Evolutionary conservation across 2,113 vertebrate genomes (phyloP), one percentile per base, ranked within the genome.

Genomic region (Zapornia atra): DNA sequence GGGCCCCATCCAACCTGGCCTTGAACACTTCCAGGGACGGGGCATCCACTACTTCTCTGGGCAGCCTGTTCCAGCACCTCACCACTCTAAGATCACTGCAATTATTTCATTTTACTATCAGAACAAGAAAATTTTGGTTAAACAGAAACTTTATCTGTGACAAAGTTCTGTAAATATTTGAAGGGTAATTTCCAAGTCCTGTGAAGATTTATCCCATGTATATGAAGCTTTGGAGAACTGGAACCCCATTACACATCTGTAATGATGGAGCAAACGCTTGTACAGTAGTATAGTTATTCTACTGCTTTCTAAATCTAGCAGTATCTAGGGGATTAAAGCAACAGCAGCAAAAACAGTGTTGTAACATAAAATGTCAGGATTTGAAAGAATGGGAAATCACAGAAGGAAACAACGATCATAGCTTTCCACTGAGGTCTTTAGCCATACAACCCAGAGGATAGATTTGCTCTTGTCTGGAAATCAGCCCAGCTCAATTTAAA

Each of bases 401-500:
- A 92, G 63, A 83, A 86, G 68, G 42, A 94, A 5, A 5, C 90
- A 95, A 57, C 0, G 2, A 79, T 85, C 82, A 54, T n/a, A 77
- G 89, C 71, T 94, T 84, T 76, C 59, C 82, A 9, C 82, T 66
- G 66, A 96, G 79, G 64, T 83, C 79, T 95, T 95, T 73, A 94
- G 72, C 85, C 64, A 16, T 38, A 70, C 64, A 88, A 18, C 92
- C 75, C 87, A 86, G 90, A 96, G 92, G 75, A 96, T 73, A 88
- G 90, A 95, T 97, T 90, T 95, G 79, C 82, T 91, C n/a, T 85
- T 94, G 90, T 95, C 94, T 96, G 95, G 95, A 96, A 97, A 80
- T 36, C 46, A 95, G 96, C 94, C 93, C 92, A 96, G 87, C 68
- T 94, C 92, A 54, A 95, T 96, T 96, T 96, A 94, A 86, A 94